Base-by-base conservation (phyloP, 2,797 vertebrate genomes). In the Anniella stebbinsi region DNA sequence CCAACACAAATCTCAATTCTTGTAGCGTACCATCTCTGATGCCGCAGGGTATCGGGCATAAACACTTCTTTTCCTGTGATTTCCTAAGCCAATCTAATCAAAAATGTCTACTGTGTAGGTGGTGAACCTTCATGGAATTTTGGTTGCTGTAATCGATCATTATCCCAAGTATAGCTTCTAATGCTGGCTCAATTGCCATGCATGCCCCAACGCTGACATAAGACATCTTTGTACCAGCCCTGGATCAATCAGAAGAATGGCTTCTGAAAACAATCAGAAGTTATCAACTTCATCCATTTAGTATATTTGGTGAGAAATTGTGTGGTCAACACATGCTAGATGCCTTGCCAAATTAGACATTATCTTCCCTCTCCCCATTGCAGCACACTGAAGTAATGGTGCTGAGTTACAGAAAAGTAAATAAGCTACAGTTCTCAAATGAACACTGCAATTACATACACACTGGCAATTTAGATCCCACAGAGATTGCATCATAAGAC, bases 361-460 rank as follows among this genome's bases (percentile, higher is more conserved):
- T 81, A 38, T 45, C 48, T 38, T 33, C 82, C 69, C 18, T 30
- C 89, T 86, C 70, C 67, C 73, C 9, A 36, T 38, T 86, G 88
- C 41, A 69, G 87, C 78, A 88, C 69, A 4, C 45, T 80, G 28
- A 80, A 69, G 78, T 76, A 75, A 82, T 57, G 28, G 25, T 51
- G 33, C 78, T 38, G 25, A 84, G 73, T 75, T 81, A 67, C 73
- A 86, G 67, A 33, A 80, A 89, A 91, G 73, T 41, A 86, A 85
- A 86, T 91, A 91, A 88, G 57, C 90, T 67, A 11, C 57, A 75
- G 57, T 88, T 81, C 76, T 86, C 57, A 5, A 25, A 51, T 75
- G 63, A 70, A 87, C 72, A 87, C 73, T 84, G 48, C 57, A 91
- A 80, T 91, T 91, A 84, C 69, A 41, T 83, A 38, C 63, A 88